Evolutionary conservation across 1,140 invertebrate species (phyloP).

Genomic region (Zaprionus capensis): DNA sequence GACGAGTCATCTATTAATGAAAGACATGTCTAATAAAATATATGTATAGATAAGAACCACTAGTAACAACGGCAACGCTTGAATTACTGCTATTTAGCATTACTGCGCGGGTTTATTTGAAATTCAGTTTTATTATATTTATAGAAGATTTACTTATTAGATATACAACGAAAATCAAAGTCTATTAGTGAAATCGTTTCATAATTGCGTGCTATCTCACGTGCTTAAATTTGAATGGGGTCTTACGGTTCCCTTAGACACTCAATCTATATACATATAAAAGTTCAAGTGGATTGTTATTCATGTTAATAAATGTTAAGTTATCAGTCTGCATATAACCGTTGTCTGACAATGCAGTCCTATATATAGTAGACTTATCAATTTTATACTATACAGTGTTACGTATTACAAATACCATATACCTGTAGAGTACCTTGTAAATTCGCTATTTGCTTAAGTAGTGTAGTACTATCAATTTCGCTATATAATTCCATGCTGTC

Average conservation of each 20-base stretch:
- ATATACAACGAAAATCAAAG: not conserved
- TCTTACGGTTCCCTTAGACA: not conserved
- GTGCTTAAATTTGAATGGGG: not conserved
- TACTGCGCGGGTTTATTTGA: not conserved
- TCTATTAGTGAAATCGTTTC: not conserved
- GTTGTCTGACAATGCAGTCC: not conserved
- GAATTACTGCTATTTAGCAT: not conserved
- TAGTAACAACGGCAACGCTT: not conserved
- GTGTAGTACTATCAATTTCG: slow-evolving; percentile 10
- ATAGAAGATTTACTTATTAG: not conserved
- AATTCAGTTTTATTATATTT: not conserved
- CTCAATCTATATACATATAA: not conserved
- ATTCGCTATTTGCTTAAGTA: not conserved
- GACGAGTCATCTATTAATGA: not conserved
- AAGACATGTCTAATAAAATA: not conserved
- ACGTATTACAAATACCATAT: not conserved
- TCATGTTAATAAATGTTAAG: not conserved
- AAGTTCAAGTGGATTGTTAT: not conserved
- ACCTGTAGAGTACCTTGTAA: not conserved
- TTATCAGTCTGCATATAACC: not conserved
- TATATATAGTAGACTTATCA: not conserved
- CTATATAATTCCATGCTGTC: slow-evolving; percentile 2
- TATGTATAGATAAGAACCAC: not conserved
- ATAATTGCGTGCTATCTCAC: not conserved
- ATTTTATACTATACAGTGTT: not conserved